Evolutionary conservation across 2,797 vertebrate genomes (phyloP).

Genomic region (Lutjanus argentimaculatus): DNA sequence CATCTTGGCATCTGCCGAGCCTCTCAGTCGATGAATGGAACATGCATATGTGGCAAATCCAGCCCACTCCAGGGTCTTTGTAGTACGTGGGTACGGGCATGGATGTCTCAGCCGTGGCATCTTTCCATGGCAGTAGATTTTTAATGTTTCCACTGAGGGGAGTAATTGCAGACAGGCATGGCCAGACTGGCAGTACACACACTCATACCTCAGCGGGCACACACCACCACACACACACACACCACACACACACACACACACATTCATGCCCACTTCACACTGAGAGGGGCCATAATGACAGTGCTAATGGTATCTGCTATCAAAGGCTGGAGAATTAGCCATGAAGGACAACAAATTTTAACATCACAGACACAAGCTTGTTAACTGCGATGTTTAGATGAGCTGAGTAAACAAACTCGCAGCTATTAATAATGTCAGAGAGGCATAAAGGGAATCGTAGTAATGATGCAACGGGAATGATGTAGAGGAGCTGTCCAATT

Average conservation of each 20-base stretch:
- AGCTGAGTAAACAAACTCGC: conserved; percentile 75
- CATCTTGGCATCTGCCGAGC: conserved; percentile 65
- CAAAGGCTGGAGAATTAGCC: conserved; percentile 79
- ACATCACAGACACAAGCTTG: conserved; percentile 73
- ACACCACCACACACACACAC: conserved; percentile 38
- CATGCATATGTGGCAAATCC: conserved; percentile 67
- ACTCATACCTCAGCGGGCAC: conserved; percentile 20
- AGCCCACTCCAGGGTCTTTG: conserved; percentile 67
- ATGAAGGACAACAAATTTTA: conserved; percentile 75
- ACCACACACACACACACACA: conserved; percentile 38
- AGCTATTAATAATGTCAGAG: conserved; percentile 66
- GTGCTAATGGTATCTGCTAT: conserved; percentile 78
- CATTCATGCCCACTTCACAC: conserved; percentile 56
- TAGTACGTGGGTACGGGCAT: conserved; percentile 50
- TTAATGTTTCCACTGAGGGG: conserved; percentile 73
- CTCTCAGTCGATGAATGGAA: conserved; percentile 58
- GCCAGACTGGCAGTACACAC: conserved; percentile 64
- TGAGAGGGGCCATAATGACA: conserved; percentile 71
- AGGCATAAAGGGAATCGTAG: conserved; percentile 57
- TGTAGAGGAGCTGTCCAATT: conserved; percentile 34
- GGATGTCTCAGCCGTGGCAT: conserved; percentile 67
- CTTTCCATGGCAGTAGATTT: conserved; percentile 74
- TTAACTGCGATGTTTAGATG: conserved; percentile 77
- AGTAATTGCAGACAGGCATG: conserved; percentile 71
- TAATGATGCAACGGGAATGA: conserved; percentile 54